A percentile compares a stretch with the other conserved stretches of the same genome.
Conservation (phyloP, 2,113 vertebrate species). For the Notothenia rossii region DNA sequence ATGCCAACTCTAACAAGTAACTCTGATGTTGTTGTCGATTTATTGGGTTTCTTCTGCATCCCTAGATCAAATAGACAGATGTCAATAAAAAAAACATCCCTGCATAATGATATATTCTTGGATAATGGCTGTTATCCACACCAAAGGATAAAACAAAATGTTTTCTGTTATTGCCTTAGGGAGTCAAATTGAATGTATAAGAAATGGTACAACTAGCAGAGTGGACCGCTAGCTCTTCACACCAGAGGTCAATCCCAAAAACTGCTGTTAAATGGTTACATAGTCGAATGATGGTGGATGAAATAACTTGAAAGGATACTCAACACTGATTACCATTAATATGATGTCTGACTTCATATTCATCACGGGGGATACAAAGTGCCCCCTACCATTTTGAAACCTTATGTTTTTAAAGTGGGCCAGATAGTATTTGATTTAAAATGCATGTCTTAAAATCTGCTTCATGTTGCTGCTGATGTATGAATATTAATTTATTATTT, state of each 20-base stretch:
- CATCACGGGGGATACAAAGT: slow-evolving; percentile 4
- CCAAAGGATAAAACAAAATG: slow-evolving; percentile 87
- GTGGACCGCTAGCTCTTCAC: slow-evolving; percentile 79
- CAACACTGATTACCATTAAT: slow-evolving; percentile 32
- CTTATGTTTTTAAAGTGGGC: background rate
- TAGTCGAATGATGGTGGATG: slow-evolving; percentile 22
- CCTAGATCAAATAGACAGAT: slow-evolving; percentile 19
- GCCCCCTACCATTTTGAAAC: slow-evolving; percentile 25
- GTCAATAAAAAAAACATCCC: slow-evolving; percentile 41
- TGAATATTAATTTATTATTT: slow-evolving; percentile 41
- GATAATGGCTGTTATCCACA: slow-evolving; percentile 86
- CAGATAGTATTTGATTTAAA: slow-evolving; percentile 33
- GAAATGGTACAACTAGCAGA: slow-evolving; percentile 81
- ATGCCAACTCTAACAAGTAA: slow-evolving; percentile 19
- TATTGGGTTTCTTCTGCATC: slow-evolving; percentile 34
- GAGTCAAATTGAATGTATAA: slow-evolving; percentile 94
- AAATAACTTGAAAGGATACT: slow-evolving; percentile 29
- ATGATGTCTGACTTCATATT: slow-evolving; percentile 47
- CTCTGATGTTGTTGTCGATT: slow-evolving; percentile 14
- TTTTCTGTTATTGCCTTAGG: slow-evolving; percentile 92
- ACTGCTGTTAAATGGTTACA: slow-evolving; percentile 26
- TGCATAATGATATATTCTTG: slow-evolving; percentile 61
- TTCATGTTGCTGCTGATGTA: slow-evolving; percentile 42
- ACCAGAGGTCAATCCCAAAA: slow-evolving; percentile 11
- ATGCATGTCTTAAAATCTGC: background rate